Evolutionary conservation across 2,797 vertebrate species (phyloP).

Genomic region (Manis crassicaudata): DNA sequence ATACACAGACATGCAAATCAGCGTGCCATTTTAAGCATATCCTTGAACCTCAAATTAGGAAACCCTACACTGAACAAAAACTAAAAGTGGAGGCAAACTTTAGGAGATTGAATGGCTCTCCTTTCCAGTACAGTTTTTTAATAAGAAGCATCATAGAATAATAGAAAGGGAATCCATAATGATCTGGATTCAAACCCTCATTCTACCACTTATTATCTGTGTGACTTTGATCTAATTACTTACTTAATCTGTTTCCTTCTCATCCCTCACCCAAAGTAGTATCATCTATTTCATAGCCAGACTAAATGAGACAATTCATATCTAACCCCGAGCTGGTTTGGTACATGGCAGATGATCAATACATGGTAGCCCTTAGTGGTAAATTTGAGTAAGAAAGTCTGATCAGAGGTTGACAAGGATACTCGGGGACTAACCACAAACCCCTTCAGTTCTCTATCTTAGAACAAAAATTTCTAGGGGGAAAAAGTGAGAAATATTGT

Average conservation of each 20-base stretch:
- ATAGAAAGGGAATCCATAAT: neutral
- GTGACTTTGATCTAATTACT: neutral
- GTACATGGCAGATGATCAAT: neutral
- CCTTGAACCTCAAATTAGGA: slow-evolving; percentile 4
- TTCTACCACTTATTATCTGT: neutral
- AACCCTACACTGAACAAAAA: neutral
- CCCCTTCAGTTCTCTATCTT: neutral
- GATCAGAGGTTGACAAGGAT: neutral
- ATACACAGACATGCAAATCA: neutral
- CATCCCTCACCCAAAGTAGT: neutral
- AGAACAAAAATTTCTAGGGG: slow-evolving; percentile 38
- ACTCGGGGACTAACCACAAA: slow-evolving; percentile 29
- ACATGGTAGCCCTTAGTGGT: neutral
- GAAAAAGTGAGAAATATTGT: neutral
- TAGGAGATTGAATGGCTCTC: neutral
- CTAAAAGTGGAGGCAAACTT: neutral
- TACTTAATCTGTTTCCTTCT: neutral
- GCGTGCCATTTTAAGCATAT: neutral
- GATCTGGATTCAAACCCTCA: slow-evolving; percentile 13
- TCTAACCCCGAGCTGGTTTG: neutral
- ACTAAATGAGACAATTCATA: neutral
- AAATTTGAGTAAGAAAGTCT: slow-evolving; percentile 9
- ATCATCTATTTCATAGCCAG: neutral
- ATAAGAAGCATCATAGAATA: neutral
- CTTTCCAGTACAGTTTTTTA: neutral